Percentiles rank a stretch among this genome's conserved stretches.
Conservation (phyloP, 2,888 invertebrate genomes). For the Euplagia quadripunctaria region DNA sequence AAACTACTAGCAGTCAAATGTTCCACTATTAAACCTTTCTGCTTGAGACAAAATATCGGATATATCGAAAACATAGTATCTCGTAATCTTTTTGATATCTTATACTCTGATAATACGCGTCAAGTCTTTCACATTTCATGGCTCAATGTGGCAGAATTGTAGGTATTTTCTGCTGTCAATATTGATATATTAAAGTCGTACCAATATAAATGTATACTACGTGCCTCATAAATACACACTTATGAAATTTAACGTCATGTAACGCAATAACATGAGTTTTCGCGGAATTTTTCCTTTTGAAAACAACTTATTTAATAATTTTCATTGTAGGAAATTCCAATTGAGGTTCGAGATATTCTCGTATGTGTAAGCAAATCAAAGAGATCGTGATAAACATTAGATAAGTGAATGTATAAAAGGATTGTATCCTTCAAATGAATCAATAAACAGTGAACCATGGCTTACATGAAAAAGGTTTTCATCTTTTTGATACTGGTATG, state of each 20-base stretch:
- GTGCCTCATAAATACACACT: not conserved
- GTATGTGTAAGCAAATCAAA: slow-evolving; percentile 51
- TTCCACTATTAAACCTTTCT: not conserved
- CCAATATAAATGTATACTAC: not conserved
- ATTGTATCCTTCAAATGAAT: slow-evolving; percentile 16
- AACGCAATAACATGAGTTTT: not conserved
- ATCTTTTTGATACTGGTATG: slow-evolving; percentile 39
- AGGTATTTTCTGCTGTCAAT: not conserved
- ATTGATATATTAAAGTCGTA: not conserved
- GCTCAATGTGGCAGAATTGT: not conserved
- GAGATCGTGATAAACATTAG: slow-evolving; percentile 37
- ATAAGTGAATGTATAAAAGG: slow-evolving; percentile 40
- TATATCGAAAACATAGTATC: not conserved
- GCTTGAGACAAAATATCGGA: not conserved
- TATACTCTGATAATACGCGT: not conserved
- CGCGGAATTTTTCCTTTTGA: slow-evolving; percentile 14
- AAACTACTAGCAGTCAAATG: not conserved
- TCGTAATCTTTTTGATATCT: not conserved
- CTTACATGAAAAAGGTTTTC: slow-evolving; percentile 22
- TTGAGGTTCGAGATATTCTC: slow-evolving; percentile 53
- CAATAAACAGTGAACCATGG: slow-evolving; percentile 35
- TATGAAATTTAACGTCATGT: not conserved
- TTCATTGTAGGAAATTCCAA: slow-evolving; percentile 58
- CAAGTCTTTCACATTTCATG: not conserved
- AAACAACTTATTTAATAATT: slow-evolving; percentile 28